Evolutionary conservation across 1,140 invertebrate species (phyloP).

Genomic region (Vanessa atalanta): DNA sequence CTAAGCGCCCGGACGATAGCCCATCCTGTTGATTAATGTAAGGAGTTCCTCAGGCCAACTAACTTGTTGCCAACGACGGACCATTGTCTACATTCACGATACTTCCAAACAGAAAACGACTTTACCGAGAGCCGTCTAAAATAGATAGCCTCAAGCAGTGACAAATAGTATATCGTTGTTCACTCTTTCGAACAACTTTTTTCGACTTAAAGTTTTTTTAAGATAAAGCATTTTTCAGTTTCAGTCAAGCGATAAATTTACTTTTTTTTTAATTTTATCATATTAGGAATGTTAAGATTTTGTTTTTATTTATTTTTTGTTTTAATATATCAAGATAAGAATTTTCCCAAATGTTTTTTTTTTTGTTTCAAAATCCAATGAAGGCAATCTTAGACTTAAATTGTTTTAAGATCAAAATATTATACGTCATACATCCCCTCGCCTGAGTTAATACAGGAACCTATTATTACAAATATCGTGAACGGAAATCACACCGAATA

Average conservation of each 20-base stretch:
- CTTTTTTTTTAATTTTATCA: neutral
- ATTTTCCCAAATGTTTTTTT: no score
- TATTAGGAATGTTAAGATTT: neutral
- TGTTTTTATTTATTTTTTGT: no score
- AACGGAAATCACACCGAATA: neutral
- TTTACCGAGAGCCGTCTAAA: conserved; percentile 47
- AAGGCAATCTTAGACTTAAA: conserved; percentile 49
- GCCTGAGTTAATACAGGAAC: neutral
- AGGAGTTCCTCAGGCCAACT: conserved; percentile 55
- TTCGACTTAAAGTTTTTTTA: conserved; percentile 33
- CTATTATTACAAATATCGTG: neutral
- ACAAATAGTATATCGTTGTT: conserved; percentile 49
- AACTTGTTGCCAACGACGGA: conserved; percentile 66
- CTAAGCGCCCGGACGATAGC: conserved; percentile 40
- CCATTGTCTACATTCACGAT: conserved; percentile 57
- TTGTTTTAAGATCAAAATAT: conserved; percentile 48
- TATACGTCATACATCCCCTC: conserved; percentile 40
- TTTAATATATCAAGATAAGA: no score
- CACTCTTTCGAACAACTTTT: conserved; percentile 45
- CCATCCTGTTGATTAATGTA: conserved; percentile 67
- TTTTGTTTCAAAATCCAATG: no score
- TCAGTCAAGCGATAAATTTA: neutral
- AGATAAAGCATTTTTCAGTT: conserved; percentile 1
- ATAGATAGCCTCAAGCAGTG: conserved; percentile 50
- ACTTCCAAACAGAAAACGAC: conserved; percentile 56